Evolutionary conservation across 2,797 vertebrate genomes (phyloP).

Genomic region (Rhinichthys osculus): DNA sequence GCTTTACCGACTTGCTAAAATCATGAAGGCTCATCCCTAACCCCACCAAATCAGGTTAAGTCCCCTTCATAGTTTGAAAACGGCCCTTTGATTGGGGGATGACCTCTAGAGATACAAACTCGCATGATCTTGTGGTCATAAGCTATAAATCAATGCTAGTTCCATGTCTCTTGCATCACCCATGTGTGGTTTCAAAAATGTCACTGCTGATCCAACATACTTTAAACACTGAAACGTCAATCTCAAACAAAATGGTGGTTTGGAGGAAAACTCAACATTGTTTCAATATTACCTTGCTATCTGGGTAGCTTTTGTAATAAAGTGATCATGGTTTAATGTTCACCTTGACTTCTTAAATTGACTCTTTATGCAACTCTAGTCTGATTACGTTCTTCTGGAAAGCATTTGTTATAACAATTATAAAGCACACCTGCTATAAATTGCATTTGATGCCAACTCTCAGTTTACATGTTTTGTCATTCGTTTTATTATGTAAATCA

Average conservation of each 20-base stretch:
- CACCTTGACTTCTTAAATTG: conserved; percentile 63
- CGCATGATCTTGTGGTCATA: not conserved
- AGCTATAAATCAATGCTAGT: not conserved
- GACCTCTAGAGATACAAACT: not conserved
- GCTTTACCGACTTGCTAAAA: not conserved
- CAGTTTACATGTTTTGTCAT: not conserved
- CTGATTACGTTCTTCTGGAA: conserved; percentile 18
- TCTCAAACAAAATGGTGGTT: conserved; percentile 18
- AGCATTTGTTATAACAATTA: not conserved
- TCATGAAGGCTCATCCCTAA: not conserved
- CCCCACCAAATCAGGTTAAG: not conserved
- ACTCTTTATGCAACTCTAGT: conserved; percentile 69
- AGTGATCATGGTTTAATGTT: not conserved
- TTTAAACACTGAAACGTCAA: not conserved
- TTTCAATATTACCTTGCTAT: not conserved
- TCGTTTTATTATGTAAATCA: conserved; percentile 11
- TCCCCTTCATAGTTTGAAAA: not conserved
- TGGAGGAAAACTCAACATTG: not conserved
- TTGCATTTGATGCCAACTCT: not conserved
- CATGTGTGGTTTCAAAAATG: not conserved
- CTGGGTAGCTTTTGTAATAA: conserved; percentile 11
- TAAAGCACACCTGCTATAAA: not conserved
- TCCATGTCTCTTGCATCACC: not conserved
- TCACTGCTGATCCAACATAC: not conserved
- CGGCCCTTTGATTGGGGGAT: not conserved